A percentile compares a stretch with the other conserved stretches of the same genome.
Conservation (phyloP, 2,888 invertebrate genomes). For the Dolomedes plantarius region DNA sequence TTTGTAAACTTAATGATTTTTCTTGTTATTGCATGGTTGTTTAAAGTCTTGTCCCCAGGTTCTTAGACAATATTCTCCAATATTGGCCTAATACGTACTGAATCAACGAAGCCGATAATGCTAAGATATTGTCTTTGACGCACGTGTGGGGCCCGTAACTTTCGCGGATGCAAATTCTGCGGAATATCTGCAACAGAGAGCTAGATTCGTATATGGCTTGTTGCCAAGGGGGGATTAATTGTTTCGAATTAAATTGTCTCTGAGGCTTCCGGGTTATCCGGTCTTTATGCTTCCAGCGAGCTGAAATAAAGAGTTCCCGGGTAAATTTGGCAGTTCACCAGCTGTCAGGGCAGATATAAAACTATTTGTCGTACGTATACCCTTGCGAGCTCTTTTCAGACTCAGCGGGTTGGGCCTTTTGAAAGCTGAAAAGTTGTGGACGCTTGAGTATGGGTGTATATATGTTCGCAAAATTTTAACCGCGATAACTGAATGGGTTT, state of each 20-base stretch:
- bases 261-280: conserved; percentile 9
- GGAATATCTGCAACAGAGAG: not conserved
- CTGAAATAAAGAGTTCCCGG: conserved; percentile 16
- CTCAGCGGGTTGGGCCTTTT: not conserved
- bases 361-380: conserved; percentile 3
- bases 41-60: too few species aligned
- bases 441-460: too few species aligned
- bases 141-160: not conserved
- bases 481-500: too few species aligned
- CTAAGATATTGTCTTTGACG: too few species aligned
- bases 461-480: too few species aligned
- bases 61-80: too few species aligned
- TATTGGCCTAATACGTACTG: too few species aligned
- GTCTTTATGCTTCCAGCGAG: conserved; percentile 8
- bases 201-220: not conserved
- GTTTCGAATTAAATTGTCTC: conserved; percentile 27
- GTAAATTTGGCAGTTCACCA: conserved; percentile 9
- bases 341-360: conserved; percentile 5
- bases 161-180: not conserved
- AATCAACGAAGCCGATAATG: too few species aligned
- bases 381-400: not conserved
- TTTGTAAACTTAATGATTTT: too few species aligned
- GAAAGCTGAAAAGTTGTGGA: not conserved
- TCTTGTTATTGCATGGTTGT: too few species aligned
- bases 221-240: conserved; percentile 28